phyloP scores from a whole-genome alignment of 2,888 invertebrate species.

The Stenodera caucasica region DNA sequence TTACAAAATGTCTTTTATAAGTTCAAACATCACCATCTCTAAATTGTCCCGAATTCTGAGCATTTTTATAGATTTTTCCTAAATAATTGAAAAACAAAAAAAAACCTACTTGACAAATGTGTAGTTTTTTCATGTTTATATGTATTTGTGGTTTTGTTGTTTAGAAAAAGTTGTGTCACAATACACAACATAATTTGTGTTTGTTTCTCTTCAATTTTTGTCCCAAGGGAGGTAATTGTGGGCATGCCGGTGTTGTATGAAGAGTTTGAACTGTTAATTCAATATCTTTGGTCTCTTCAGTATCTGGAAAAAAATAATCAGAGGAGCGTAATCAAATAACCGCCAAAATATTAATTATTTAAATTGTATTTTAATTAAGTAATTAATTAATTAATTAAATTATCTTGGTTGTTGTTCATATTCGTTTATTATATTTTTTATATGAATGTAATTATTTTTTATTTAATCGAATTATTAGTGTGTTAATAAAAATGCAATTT shows the following conservation, averaged over 20 bases:
- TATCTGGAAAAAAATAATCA: constrained; percentile 58
- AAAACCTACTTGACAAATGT: constrained; percentile 2
- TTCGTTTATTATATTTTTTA: too few relatives aligned
- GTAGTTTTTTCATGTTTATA: not conserved
- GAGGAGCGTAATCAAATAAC: not conserved
- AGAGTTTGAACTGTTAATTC: constrained; percentile 86
- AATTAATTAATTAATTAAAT: too few relatives aligned
- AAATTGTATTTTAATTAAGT: too few relatives aligned
- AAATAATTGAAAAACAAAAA: too few relatives aligned
- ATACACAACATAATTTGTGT: constrained; percentile 54
- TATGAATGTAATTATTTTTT: not conserved
- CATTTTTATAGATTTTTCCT: not conserved
- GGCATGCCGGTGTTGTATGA: constrained; percentile 56
- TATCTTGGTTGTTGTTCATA: too few relatives aligned
- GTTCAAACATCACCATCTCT: constrained; percentile 28
- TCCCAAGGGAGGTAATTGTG: constrained; percentile 59
- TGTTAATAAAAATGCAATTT: not conserved
- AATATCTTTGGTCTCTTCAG: constrained; percentile 81
- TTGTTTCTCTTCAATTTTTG: constrained; percentile 50
- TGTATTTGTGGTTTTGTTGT: constrained; percentile 6
- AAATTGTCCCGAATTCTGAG: not conserved
- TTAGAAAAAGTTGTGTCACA: constrained; percentile 49
- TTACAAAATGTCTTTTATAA: constrained; percentile 40
- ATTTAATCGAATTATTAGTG: not conserved
- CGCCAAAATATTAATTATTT: too few relatives aligned